phyloP scores from a whole-genome alignment of 2,113 vertebrate species.

The Leptobrachium ailaonicum region DNA sequence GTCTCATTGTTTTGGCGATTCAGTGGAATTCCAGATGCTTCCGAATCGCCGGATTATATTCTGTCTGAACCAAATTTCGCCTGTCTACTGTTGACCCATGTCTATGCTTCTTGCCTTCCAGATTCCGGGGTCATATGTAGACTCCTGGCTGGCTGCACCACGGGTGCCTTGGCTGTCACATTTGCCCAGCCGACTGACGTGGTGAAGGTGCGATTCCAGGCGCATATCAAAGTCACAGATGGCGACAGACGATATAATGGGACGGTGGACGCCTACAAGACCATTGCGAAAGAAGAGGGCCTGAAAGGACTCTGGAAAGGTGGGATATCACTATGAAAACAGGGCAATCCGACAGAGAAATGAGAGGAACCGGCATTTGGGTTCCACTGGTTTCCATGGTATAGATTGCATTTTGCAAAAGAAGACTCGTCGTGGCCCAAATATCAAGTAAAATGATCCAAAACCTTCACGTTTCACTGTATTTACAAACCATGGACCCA shows the following conservation, averaged over 20 bases:
- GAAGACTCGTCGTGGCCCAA: too few relatives aligned
- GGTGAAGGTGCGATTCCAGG: constrained; percentile 87
- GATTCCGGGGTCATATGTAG: constrained; percentile 74
- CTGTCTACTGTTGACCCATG: not conserved
- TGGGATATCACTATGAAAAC: constrained; percentile 41
- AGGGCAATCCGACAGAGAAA: too few relatives aligned
- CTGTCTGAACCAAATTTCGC: too few relatives aligned
- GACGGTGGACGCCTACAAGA: constrained; percentile 83
- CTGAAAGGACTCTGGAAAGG: constrained; percentile 86
- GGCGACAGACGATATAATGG: constrained; percentile 75
- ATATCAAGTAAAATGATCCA: too few relatives aligned
- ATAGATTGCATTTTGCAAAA: too few relatives aligned
- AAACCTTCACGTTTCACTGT: too few relatives aligned
- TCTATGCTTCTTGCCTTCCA: constrained; percentile 50
- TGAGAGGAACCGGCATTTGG: too few relatives aligned
- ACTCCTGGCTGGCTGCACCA: constrained; percentile 84
- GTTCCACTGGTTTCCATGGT: too few relatives aligned
- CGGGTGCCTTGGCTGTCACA: constrained; percentile 82
- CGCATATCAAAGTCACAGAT: constrained; percentile 66
- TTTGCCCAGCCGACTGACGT: constrained; percentile 90
- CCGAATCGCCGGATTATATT: too few relatives aligned
- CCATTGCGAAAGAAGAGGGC: constrained; percentile 82
- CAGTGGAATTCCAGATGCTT: too few relatives aligned
- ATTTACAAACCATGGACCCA: too few relatives aligned
- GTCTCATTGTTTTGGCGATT: too few relatives aligned